Evolutionary conservation across 1,140 invertebrate genomes (phyloP).

Genomic region (Mamestra configurata): DNA sequence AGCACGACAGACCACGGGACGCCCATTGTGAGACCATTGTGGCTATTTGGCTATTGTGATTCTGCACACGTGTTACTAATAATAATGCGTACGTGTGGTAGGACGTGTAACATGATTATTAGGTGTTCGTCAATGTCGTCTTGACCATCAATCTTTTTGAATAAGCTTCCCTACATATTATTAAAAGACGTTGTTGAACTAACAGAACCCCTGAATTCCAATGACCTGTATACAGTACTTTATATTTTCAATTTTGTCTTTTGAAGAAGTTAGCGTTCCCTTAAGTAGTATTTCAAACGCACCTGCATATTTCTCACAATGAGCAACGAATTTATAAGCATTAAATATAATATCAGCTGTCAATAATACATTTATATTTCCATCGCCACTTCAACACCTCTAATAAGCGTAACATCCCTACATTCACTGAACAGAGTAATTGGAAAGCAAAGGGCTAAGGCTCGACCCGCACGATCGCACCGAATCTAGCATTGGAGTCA

Average conservation of each 20-base stretch:
- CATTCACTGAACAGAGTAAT: not conserved
- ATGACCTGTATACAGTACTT: too few species aligned
- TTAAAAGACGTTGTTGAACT: too few species aligned
- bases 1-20: slow-evolving; percentile 39
- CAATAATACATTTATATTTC: too few species aligned
- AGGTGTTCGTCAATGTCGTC: slow-evolving; percentile 8
- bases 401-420: not conserved
- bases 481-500: not conserved
- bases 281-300: too few species aligned
- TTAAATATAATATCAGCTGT: too few species aligned
- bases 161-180: not conserved
- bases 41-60: slow-evolving; percentile 42
- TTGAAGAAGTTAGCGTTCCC: too few species aligned
- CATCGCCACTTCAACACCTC: not conserved
- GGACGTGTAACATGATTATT: slow-evolving; percentile 22
- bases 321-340: too few species aligned
- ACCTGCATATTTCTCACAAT: too few species aligned
- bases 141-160: not conserved
- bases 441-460: not conserved
- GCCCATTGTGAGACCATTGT: slow-evolving; percentile 43
- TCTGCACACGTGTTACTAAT: slow-evolving; percentile 40
- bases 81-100: slow-evolving; percentile 33
- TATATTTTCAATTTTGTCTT: too few species aligned
- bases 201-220: too few species aligned
- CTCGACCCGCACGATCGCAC: not conserved